A percentile compares a stretch with the other conserved stretches of the same genome.
phyloP scores from a whole-genome alignment of 1,140 invertebrate species.

The Lucilia cuprina region DNA sequence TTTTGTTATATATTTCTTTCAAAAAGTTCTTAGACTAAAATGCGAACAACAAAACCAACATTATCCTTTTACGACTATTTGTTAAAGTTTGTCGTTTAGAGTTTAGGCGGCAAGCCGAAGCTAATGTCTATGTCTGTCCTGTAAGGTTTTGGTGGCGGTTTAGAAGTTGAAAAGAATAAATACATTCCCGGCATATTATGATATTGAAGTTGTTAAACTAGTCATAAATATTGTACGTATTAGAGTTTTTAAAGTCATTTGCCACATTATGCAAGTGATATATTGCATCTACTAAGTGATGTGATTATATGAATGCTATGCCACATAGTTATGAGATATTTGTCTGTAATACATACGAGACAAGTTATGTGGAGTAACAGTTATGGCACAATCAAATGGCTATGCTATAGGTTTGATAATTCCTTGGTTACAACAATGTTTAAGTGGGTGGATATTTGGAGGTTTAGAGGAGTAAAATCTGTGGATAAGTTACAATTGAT shows the following conservation, averaged over 20 bases:
- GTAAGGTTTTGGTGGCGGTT: not conserved
- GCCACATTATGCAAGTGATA: slow-evolving; percentile 24
- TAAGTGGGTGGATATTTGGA: not conserved
- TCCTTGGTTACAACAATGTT: not conserved
- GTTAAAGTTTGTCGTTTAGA: slow-evolving; percentile 12
- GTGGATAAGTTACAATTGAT: not conserved
- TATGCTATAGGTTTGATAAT: not conserved
- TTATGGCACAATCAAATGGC: too few relatives aligned
- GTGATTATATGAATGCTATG: slow-evolving; percentile 8
- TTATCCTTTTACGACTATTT: slow-evolving; percentile 33
- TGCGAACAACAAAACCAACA: not conserved
- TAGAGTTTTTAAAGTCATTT: slow-evolving; percentile 33
- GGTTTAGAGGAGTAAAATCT: not conserved
- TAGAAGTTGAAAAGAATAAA: not conserved
- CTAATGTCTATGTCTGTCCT: not conserved
- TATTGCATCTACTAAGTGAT: slow-evolving; percentile 21
- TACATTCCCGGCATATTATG: not conserved
- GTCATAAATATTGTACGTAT: slow-evolving; percentile 24
- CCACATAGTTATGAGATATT: too few relatives aligned
- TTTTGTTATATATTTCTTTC: not conserved
- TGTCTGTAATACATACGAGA: too few relatives aligned
- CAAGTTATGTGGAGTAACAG: too few relatives aligned
- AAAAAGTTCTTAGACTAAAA: not conserved
- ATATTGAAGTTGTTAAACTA: slow-evolving; percentile 23
- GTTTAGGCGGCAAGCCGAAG: not conserved